Evolutionary conservation across 2,797 vertebrate genomes (phyloP).

Genomic region (Phalloptychus januarius): DNA sequence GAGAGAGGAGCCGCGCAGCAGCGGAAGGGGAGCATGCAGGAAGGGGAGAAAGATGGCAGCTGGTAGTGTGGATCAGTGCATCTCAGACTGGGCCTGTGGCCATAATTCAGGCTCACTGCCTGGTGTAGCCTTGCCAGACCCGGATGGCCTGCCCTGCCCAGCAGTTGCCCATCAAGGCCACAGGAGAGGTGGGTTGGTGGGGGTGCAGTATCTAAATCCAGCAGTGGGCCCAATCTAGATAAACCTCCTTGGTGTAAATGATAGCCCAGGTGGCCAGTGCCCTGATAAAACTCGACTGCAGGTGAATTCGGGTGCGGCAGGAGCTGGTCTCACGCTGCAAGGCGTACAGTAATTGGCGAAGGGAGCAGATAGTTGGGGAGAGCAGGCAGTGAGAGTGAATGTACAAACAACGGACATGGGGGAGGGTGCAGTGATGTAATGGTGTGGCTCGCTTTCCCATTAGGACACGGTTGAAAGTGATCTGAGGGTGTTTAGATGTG

Average conservation of each 20-base stretch:
- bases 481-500: conserved; percentile 67
- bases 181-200: conserved; percentile 19
- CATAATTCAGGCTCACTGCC: conserved; percentile 58
- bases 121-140: conserved; percentile 51
- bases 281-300: conserved; percentile 59
- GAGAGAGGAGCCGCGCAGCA: conserved; percentile 72
- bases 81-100: conserved; percentile 75
- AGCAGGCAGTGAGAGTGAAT: conserved; percentile 33
- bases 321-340: conserved; percentile 44
- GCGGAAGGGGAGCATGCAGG: conserved; percentile 74
- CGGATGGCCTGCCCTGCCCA: conserved; percentile 55
- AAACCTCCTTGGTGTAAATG: conserved; percentile 28
- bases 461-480: conserved; percentile 71
- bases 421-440: conserved; percentile 66
- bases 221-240: conserved; percentile 44
- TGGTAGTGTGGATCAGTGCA: conserved; percentile 75
- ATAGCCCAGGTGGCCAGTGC: conserved; percentile 46
- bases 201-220: conserved; percentile 43
- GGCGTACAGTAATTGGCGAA: conserved; percentile 58
- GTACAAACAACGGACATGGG: conserved; percentile 36
- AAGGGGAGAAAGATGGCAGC: conserved; percentile 80
- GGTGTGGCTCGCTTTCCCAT: conserved; percentile 59
- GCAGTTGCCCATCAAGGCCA: conserved; percentile 55
- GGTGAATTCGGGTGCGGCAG: conserved; percentile 53
- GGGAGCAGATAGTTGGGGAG: conserved; percentile 35